Evolutionary conservation across 53 echinoderm and acorn worm species (phyloP), one percentile per base, ranked within the genome.

Genomic region (Holothuria leucospilota): DNA sequence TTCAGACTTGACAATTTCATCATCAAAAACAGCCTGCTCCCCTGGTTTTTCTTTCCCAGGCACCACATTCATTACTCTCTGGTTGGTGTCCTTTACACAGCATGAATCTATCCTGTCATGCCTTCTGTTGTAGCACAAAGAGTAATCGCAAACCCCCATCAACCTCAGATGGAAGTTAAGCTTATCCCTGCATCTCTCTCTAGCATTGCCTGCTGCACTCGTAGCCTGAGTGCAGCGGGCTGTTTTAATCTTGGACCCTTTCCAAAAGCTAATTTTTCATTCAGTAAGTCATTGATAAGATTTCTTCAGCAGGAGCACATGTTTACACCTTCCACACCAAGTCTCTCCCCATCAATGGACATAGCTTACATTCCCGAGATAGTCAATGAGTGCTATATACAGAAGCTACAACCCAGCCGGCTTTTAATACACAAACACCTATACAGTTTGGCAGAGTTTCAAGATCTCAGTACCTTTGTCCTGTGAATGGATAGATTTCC

Each of bases 261-360:
- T 72, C 72, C 72, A 72, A 72, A 39, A 40, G 34, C 72, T 46
- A 72, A 72, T 72, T 72, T 72, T 72, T 72, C 72, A 72, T 72
- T 72, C 72, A 72, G 34, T 56, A 56, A 72, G 72, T 72, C 72
- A 72, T 72, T 72, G 72, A 72, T 72, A 72, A 72, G 42, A 30
- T 39, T 72, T 72, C 39, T 12, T 14, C 21, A n/a, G 42, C 42
- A 13, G 39, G 16, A 30, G 21, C n/a, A 13, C 20, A 23, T 39
- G n/a, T 72, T 46, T 64, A 26, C n/a, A 0, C 65, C 65, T 21
- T 64, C 28, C 65, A 26, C 65, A 64, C 28, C 65, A 64, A 26
- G 24, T 64, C 65, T 24, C 70, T 70, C 65, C 24, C 70, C 20
- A 9, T 70, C 34, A 70, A 70, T 70, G 70, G 70, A 29, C 70